Conservation (phyloP, 2,888 invertebrate species). For the Cataglyphis livida region DNA sequence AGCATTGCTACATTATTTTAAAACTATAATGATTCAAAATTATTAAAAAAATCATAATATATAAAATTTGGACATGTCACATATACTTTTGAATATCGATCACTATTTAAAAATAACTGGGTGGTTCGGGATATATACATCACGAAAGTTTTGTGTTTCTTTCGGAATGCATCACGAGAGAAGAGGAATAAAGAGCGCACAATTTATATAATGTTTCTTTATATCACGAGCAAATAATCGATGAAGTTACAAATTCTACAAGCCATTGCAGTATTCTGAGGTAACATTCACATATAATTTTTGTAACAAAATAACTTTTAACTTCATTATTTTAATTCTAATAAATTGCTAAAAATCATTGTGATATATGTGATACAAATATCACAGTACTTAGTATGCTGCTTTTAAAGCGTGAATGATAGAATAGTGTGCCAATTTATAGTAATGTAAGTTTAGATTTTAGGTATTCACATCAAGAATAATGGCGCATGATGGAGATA, state of each 20-base stretch:
- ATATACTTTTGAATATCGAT: not conserved
- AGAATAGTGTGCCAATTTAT: conserved; percentile 40
- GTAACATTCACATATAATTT: not conserved
- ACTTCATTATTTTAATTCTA: conserved; percentile 6
- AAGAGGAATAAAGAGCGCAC: not conserved
- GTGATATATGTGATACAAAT: conserved; percentile 25
- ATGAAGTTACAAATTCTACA: not conserved
- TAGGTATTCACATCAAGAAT: not conserved
- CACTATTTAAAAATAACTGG: conserved; percentile 60
- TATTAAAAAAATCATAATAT: not conserved
- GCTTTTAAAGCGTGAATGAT: conserved; percentile 5
- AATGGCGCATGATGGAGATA: not conserved
- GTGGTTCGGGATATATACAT: conserved; percentile 81
- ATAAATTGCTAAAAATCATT: conserved; percentile 10
- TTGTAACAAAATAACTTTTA: not conserved
- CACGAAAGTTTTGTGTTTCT: conserved; percentile 34
- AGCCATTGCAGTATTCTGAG: not conserved
- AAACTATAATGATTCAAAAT: not conserved
- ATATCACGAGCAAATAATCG: not conserved
- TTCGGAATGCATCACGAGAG: not conserved
- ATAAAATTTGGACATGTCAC: not conserved
- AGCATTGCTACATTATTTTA: not conserved
- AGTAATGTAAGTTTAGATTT: conserved; percentile 20
- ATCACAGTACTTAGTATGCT: conserved; percentile 2
- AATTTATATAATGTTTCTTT: conserved; percentile 3